These are phyloP conservation scores for Anthoptus insignis DNA, from an alignment of 2,888 invertebrate genomes.

Conservation along the genomic window DNA sequence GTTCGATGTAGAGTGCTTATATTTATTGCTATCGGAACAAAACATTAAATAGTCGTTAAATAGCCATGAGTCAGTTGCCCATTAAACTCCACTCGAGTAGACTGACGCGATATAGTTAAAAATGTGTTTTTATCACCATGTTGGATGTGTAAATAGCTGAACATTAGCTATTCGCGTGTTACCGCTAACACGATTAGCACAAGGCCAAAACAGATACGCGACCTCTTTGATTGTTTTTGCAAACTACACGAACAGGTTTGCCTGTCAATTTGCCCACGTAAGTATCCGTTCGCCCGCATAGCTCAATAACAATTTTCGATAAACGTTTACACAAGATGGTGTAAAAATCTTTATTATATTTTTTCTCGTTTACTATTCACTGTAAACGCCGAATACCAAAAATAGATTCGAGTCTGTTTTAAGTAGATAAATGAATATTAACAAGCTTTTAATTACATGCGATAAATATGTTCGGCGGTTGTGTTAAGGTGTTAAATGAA, in stretches of 20 bases:
- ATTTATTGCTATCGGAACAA: slow-evolving; percentile 58
- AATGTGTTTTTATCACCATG: slow-evolving; percentile 55
- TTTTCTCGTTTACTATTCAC: slow-evolving; percentile 34
- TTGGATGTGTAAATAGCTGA: slow-evolving; percentile 70
- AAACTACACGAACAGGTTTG: slow-evolving; percentile 65
- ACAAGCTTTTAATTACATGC: slow-evolving; percentile 1
- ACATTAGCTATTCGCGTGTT: slow-evolving; percentile 73
- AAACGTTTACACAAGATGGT: slow-evolving; percentile 46
- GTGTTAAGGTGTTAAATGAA: not conserved
- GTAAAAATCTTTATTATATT: slow-evolving; percentile 36
- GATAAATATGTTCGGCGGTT: not conserved
- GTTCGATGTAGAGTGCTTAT: slow-evolving; percentile 1
- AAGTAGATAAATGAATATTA: not conserved
- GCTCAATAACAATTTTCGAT: slow-evolving; percentile 54
- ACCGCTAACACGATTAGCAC: slow-evolving; percentile 80
- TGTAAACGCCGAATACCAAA: too few species aligned
- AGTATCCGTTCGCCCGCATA: slow-evolving; percentile 57
- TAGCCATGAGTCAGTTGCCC: slow-evolving; percentile 53
- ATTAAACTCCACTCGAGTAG: slow-evolving; percentile 13
- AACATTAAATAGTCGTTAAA: slow-evolving; percentile 51
- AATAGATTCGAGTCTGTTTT: too few species aligned
- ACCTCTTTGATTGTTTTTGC: slow-evolving; percentile 78
- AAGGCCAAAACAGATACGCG: slow-evolving; percentile 81
- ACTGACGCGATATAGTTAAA: slow-evolving; percentile 48
- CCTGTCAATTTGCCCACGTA: slow-evolving; percentile 59